Percentiles rank a stretch among this genome's conserved stretches.
Conservation (phyloP, 2,888 invertebrate species). For the Syrphus vitripennis region DNA sequence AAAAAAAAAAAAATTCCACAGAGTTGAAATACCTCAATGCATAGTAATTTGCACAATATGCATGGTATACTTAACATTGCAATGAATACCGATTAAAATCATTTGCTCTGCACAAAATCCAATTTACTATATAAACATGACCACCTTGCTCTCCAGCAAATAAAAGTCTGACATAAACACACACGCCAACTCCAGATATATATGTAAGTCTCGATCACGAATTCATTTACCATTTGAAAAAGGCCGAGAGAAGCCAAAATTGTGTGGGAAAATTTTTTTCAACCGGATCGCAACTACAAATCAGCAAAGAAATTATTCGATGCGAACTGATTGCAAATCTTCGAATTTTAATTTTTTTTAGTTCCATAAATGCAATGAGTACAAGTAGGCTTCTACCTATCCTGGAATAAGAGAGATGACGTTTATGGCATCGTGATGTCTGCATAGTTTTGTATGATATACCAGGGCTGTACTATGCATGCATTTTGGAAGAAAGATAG, state of each 20-base stretch:
- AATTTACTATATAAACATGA: neutral
- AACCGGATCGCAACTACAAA: conserved; percentile 26
- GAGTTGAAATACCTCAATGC: conserved; percentile 7
- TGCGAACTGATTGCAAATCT: conserved; percentile 4
- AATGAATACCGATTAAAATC: neutral
- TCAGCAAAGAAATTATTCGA: neutral
- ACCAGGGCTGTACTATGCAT: neutral
- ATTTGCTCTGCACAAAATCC: neutral
- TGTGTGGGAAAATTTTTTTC: conserved; percentile 11
- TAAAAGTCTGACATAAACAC: neutral
- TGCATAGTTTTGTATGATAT: conserved; percentile 1
- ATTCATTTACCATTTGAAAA: conserved; percentile 25
- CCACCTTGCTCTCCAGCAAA: conserved; percentile 4
- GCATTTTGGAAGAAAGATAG: neutral
- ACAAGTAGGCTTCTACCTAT: neutral
- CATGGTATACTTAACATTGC: conserved; percentile 14
- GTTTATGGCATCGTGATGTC: conserved; percentile 24
- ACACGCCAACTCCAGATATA: neutral
- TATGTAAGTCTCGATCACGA: neutral
- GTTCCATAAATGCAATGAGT: neutral
- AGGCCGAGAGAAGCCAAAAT: conserved; percentile 17
- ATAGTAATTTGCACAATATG: neutral
- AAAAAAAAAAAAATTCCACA: conserved; percentile 8
- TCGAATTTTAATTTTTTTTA: neutral
- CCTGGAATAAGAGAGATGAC: conserved; percentile 6